phyloP scores from a whole-genome alignment of 2,113 vertebrate species.

The Alethe castanea region DNA sequence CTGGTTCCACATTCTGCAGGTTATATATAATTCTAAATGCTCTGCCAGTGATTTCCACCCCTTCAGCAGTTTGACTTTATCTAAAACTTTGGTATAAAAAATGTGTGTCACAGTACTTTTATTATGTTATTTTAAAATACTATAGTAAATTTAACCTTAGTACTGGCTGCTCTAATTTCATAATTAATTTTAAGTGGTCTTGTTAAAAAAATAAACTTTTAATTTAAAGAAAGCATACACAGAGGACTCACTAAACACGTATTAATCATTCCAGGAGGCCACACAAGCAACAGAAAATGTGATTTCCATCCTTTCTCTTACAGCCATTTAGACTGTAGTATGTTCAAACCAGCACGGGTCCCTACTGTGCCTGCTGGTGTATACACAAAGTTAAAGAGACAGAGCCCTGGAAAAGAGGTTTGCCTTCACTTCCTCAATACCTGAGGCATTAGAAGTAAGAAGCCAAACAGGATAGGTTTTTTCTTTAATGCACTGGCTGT shows the following conservation, averaged over 20 bases:
- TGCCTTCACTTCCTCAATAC: neutral
- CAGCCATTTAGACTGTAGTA: neutral
- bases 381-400: neutral
- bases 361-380: constrained; percentile 15
- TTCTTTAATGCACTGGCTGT: neutral
- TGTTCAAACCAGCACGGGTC: neutral
- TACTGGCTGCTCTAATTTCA: neutral
- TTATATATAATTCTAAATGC: neutral
- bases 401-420: constrained; percentile 24
- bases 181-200: neutral
- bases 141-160: neutral
- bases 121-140: constrained; percentile 16
- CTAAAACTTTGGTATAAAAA: neutral
- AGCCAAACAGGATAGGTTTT: neutral
- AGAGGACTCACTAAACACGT: neutral
- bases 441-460: neutral
- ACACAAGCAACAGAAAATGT: neutral
- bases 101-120: neutral
- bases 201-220: constrained; percentile 6
- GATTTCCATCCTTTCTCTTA: neutral
- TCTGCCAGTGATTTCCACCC: neutral
- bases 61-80: neutral
- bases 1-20: neutral
- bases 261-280: neutral
- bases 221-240: neutral